A percentile compares a stretch with the other conserved stretches of the same genome.
These are phyloP conservation scores for Eumaeus atala DNA, from an alignment of 1,140 invertebrate species.

Conservation along the genomic window DNA sequence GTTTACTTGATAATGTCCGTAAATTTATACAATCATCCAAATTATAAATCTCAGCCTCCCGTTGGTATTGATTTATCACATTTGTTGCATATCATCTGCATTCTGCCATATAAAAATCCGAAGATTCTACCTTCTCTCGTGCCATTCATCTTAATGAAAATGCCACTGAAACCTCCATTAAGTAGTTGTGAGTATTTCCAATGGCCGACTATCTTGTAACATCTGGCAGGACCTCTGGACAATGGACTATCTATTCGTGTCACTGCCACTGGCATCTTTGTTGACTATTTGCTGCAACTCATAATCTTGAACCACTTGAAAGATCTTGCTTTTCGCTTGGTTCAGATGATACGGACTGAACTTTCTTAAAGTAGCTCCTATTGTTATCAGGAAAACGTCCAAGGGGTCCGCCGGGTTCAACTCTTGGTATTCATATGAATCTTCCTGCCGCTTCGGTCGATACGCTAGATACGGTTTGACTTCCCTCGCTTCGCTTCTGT, in stretches of 20 bases:
- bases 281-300: slow-evolving; percentile 57
- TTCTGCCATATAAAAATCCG: too few relatives aligned
- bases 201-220: too few relatives aligned
- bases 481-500: slow-evolving; percentile 28
- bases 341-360: slow-evolving; percentile 60
- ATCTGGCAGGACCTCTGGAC: too few relatives aligned
- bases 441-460: slow-evolving; percentile 22
- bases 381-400: slow-evolving; percentile 51
- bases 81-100: too few relatives aligned
- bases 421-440: slow-evolving; percentile 33
- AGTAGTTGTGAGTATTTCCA: too few relatives aligned
- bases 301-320: slow-evolving; percentile 60
- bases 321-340: slow-evolving; percentile 63
- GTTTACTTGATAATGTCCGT: too few relatives aligned
- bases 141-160: too few relatives aligned
- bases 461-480: slow-evolving; percentile 35
- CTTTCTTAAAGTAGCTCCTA: slow-evolving; percentile 51
- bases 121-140: too few relatives aligned
- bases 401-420: slow-evolving; percentile 48
- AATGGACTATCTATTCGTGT: slow-evolving; percentile 25
- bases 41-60: too few relatives aligned
- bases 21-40: too few relatives aligned
- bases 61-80: too few relatives aligned
- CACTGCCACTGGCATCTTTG: slow-evolving; percentile 37
- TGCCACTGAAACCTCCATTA: too few relatives aligned